Evolutionary conservation across 2,113 vertebrate species (phyloP).

Genomic region (Mirza zaza): DNA sequence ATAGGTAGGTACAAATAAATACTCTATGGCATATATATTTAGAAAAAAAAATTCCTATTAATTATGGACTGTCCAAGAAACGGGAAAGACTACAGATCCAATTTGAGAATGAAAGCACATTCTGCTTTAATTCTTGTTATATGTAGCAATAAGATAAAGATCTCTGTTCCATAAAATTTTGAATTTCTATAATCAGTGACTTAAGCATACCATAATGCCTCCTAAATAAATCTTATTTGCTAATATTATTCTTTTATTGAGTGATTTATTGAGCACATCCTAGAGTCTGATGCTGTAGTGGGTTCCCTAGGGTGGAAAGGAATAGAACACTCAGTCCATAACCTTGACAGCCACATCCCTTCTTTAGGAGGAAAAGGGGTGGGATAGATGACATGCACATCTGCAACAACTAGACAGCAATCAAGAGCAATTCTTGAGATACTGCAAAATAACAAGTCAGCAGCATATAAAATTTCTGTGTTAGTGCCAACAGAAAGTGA

Average conservation of each 20-base stretch:
- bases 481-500: background rate
- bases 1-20: background rate
- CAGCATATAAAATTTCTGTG: background rate
- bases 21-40: background rate
- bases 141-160: background rate
- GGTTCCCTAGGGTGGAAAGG: background rate
- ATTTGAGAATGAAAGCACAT: background rate
- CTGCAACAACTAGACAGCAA: background rate
- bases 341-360: background rate
- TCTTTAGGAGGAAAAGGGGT: background rate
- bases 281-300: background rate
- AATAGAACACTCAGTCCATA: background rate
- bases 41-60: background rate
- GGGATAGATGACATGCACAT: background rate
- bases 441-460: background rate
- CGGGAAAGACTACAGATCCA: background rate
- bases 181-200: background rate
- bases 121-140: background rate
- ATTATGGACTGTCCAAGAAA: background rate
- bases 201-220: background rate
- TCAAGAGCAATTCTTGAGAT: background rate
- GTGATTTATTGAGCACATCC: background rate
- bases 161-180: background rate
- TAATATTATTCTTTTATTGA: background rate
- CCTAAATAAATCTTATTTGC: background rate